A percentile compares a stretch with the other conserved stretches of the same genome.
phyloP scores from a whole-genome alignment of 92 coral and sea anemone species.

The Actinernus sp. region DNA sequence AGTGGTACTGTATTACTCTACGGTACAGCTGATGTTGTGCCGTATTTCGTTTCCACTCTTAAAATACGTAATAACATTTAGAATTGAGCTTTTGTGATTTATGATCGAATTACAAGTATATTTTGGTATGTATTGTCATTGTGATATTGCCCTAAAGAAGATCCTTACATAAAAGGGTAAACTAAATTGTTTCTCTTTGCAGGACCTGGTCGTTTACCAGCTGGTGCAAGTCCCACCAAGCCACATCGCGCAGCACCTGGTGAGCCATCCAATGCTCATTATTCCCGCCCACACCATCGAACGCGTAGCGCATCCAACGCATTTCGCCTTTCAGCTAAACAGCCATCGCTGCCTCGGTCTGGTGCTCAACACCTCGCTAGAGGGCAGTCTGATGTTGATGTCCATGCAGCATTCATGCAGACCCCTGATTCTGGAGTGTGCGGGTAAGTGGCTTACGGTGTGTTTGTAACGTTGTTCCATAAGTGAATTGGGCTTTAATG shows the following conservation, averaged over 20 bases:
- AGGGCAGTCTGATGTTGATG: slow-evolving; percentile 72
- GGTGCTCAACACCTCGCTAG: slow-evolving; percentile 94
- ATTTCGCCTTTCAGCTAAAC: slow-evolving; percentile 71
- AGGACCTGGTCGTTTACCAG: slow-evolving; percentile 89
- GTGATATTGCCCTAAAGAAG: not conserved
- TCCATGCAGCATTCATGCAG: slow-evolving; percentile 88
- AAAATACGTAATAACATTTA: too few species aligned
- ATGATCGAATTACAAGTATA: not conserved
- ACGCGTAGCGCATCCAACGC: slow-evolving; percentile 75
- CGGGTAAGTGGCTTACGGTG: too few species aligned
- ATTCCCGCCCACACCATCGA: slow-evolving; percentile 41
- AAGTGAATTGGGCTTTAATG: too few species aligned
- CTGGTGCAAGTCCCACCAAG: slow-evolving; percentile 55
- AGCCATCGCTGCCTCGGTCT: slow-evolving; percentile 88
- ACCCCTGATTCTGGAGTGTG: slow-evolving; percentile 99
- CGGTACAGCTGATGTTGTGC: too few species aligned
- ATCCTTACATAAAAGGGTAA: not conserved
- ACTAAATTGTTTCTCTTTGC: not conserved
- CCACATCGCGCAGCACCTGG: slow-evolving; percentile 86
- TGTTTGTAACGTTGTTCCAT: too few species aligned
- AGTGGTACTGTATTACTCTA: too few species aligned
- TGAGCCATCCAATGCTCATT: slow-evolving; percentile 57
- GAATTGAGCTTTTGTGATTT: too few species aligned
- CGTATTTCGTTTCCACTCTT: too few species aligned
- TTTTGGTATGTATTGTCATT: not conserved